A percentile compares a stretch with the other conserved stretches of the same genome.
These are phyloP conservation scores for Tetrapedia diversipes DNA, from an alignment of 2,888 invertebrate genomes.

Conservation along the genomic window DNA sequence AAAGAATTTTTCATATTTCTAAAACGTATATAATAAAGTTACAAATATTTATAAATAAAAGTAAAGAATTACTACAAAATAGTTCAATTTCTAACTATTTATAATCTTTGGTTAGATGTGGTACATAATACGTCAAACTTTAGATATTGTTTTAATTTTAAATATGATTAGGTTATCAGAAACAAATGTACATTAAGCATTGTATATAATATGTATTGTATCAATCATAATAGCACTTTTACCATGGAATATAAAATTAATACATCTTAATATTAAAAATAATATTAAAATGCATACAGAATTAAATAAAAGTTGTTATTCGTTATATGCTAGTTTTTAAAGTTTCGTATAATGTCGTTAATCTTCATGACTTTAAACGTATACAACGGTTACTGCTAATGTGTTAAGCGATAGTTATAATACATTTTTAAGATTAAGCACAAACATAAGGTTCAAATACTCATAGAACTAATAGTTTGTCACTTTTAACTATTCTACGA, in stretches of 20 bases:
- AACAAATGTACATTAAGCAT: not conserved
- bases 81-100: not conserved
- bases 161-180: not conserved
- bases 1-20: constrained; percentile 9
- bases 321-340: not conserved
- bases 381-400: constrained; percentile 4
- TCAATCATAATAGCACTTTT: not conserved
- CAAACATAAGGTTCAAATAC: not conserved
- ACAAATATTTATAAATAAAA: not conserved
- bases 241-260: not conserved
- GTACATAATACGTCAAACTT: not conserved
- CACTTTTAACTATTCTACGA: constrained; percentile 9
- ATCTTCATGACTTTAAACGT: not conserved
- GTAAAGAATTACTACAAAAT: not conserved
- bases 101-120: not conserved
- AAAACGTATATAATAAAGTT: not conserved
- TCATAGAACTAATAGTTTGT: not conserved
- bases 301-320: not conserved
- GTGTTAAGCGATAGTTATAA: not conserved
- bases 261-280: not conserved
- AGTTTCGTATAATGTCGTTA: not conserved
- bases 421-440: not conserved
- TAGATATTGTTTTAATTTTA: not conserved
- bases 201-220: not conserved
- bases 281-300: not conserved